These are phyloP conservation scores for Miltochrista miniata DNA, from an alignment of 2,888 invertebrate genomes.

Conservation along the genomic window DNA sequence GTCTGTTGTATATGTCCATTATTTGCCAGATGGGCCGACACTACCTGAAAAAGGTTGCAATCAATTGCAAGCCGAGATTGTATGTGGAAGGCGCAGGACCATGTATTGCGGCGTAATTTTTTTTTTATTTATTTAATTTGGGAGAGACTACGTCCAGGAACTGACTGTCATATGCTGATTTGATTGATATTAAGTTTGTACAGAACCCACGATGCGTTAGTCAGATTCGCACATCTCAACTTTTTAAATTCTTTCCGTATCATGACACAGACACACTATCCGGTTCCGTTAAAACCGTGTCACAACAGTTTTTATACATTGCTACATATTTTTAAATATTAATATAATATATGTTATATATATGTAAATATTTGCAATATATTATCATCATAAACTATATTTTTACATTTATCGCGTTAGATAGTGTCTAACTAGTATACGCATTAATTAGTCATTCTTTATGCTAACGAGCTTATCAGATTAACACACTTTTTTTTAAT, in stretches of 20 bases:
- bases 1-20: no score
- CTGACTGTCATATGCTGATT: no score
- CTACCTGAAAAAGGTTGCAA: no score
- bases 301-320: not conserved
- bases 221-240: not conserved
- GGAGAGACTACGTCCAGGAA: no score
- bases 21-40: no score
- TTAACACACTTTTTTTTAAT: constrained; percentile 2
- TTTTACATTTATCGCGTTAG: constrained; percentile 1
- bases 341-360: not conserved
- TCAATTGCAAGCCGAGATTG: no score
- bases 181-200: no score
- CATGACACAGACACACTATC: constrained; percentile 4
- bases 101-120: no score
- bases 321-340: not conserved
- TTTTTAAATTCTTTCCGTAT: constrained; percentile 3
- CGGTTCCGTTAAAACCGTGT: constrained; percentile 3
- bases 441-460: constrained; percentile 1
- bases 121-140: no score
- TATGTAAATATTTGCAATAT: constrained; percentile 1
- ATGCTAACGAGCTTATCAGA: not conserved
- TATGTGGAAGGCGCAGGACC: no score
- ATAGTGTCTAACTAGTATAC: not conserved
- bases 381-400: constrained; percentile 1
- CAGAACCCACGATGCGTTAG: no score